phyloP scores from a whole-genome alignment of 1,140 invertebrate genomes.

The Lerema accius region DNA sequence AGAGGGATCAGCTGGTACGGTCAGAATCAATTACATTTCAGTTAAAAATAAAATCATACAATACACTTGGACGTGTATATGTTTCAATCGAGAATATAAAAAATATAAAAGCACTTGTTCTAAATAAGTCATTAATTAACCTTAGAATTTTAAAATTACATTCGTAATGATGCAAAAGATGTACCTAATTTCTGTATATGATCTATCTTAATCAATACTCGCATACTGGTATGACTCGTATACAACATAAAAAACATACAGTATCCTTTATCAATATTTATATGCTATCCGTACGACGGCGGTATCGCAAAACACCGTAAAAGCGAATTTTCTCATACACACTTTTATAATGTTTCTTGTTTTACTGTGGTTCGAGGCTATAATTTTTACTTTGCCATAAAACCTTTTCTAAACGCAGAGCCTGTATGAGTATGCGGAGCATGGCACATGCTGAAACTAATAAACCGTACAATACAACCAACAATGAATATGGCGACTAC shows the following conservation, averaged over 20 bases:
- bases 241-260: too few species aligned
- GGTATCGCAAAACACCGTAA: conserved; percentile 45
- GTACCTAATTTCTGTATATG: too few species aligned
- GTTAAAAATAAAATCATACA: too few species aligned
- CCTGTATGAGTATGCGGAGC: conserved; percentile 9
- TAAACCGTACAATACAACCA: conserved; percentile 14
- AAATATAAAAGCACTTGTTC: too few species aligned
- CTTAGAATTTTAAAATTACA: too few species aligned
- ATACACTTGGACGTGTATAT: too few species aligned
- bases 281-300: conserved; percentile 33
- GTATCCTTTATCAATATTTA: too few species aligned
- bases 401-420: conserved; percentile 33
- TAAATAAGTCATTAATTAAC: too few species aligned
- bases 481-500: conserved; percentile 3
- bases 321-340: conserved; percentile 53
- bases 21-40: neutral
- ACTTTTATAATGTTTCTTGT: conserved; percentile 44
- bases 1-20: conserved; percentile 49
- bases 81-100: too few species aligned
- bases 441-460: conserved; percentile 22
- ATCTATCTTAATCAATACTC: too few species aligned
- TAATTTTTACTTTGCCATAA: conserved; percentile 60
- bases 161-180: too few species aligned
- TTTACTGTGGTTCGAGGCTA: conserved; percentile 48
- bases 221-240: too few species aligned